phyloP scores from a whole-genome alignment of 1,140 invertebrate species.

The Solenopsis fugax region DNA sequence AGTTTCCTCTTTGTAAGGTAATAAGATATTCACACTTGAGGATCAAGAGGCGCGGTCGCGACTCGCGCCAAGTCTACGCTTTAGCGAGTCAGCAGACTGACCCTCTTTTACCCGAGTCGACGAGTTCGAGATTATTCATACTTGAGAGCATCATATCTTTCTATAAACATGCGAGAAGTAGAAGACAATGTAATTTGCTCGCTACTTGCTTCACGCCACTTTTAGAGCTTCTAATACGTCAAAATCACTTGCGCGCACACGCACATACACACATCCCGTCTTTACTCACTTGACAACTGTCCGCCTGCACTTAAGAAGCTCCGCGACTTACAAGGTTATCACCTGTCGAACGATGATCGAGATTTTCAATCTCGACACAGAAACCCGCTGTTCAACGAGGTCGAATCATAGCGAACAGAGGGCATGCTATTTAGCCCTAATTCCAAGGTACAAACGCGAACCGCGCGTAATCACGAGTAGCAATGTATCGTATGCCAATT shows the following conservation, averaged over 20 bases:
- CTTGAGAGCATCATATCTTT: background rate
- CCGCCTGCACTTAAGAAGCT: constrained; percentile 30
- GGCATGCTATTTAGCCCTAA: background rate
- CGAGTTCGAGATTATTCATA: too few relatives aligned
- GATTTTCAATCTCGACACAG: constrained; percentile 17
- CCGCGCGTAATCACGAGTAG: constrained; percentile 19
- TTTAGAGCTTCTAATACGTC: constrained; percentile 19
- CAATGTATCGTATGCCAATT: constrained; percentile 22
- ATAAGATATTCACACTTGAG: background rate
- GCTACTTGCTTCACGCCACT: constrained; percentile 1
- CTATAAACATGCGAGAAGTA: background rate
- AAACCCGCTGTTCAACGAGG: background rate
- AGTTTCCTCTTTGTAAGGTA: background rate
- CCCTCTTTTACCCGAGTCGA: too few relatives aligned
- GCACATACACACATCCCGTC: background rate
- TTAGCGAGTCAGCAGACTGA: too few relatives aligned
- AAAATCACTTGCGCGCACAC: background rate
- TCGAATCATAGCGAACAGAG: constrained; percentile 18
- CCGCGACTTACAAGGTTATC: background rate
- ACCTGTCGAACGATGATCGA: background rate
- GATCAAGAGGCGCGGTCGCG: too few relatives aligned
- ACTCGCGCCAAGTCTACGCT: too few relatives aligned
- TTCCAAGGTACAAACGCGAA: background rate
- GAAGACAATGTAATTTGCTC: constrained; percentile 14
- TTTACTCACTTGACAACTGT: constrained; percentile 41